Evolutionary conservation across 1,140 invertebrate species (phyloP).

Genomic region (Agrypnia vestita): DNA sequence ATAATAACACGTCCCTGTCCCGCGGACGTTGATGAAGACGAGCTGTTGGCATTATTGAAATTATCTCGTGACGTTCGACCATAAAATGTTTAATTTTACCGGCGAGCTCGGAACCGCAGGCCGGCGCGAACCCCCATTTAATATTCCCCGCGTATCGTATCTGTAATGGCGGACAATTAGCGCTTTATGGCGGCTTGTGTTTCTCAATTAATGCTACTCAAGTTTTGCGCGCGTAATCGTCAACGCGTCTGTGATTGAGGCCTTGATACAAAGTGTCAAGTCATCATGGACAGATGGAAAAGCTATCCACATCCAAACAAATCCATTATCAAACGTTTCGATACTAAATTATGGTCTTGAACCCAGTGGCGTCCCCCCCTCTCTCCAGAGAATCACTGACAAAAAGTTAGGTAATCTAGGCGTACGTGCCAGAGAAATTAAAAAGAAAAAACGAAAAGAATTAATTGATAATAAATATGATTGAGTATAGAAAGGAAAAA

Average conservation of each 20-base stretch:
- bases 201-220: constrained; percentile 3
- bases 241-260: background rate
- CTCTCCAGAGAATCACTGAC: no score
- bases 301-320: no score
- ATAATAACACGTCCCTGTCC: no score
- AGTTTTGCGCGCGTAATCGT: background rate
- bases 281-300: no score
- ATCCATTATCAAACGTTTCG: no score
- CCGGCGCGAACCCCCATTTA: background rate
- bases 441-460: no score
- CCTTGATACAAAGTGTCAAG: background rate
- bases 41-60: background rate
- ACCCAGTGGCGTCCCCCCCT: no score
- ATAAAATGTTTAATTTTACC: constrained; percentile 9
- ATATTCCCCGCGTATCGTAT: constrained; percentile 21
- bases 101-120: background rate
- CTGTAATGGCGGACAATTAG: constrained; percentile 29
- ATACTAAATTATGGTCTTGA: no score
- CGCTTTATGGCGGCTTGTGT: constrained; percentile 24
- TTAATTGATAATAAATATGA: no score
- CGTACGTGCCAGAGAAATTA: no score
- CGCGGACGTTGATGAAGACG: background rate
- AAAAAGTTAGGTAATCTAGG: no score
- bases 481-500: no score
- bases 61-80: constrained; percentile 6